Evolutionary conservation across 2,113 vertebrate species (phyloP).

Genomic region (Phrynocephalus versicolor): DNA sequence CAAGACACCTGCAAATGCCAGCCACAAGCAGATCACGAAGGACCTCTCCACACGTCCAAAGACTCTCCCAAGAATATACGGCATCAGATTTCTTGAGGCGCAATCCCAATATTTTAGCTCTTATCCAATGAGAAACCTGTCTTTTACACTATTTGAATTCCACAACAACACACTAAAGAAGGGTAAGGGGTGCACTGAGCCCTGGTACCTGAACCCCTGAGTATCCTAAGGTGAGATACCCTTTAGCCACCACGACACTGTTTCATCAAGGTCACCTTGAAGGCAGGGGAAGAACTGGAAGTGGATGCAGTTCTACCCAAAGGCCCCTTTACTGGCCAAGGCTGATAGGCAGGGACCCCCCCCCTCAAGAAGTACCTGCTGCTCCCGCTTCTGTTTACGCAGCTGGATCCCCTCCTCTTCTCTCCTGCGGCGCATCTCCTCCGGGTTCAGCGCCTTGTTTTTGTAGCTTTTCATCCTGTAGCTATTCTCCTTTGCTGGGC

Average conservation of each 20-base stretch:
- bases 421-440: conserved; percentile 94
- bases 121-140: not conserved
- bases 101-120: not conserved
- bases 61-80: not conserved
- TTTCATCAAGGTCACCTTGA: too few species aligned
- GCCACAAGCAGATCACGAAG: not conserved
- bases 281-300: not conserved
- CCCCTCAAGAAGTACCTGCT: conserved; percentile 81
- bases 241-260: too few species aligned
- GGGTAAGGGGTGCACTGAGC: too few species aligned
- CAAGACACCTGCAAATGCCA: not conserved
- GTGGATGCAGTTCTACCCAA: too few species aligned
- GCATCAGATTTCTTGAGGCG: too few species aligned
- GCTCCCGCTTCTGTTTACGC: conserved; percentile 97
- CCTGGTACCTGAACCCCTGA: too few species aligned
- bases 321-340: not conserved
- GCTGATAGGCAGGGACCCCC: not conserved
- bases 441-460: conserved; percentile 97
- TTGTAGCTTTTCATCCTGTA: conserved; percentile 99
- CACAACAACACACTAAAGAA: not conserved
- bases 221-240: too few species aligned
- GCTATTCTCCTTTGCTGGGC: conserved; percentile 93
- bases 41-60: not conserved
- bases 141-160: not conserved
- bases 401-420: conserved; percentile 98